These are phyloP conservation scores for Dasypus novemcinctus DNA, from an alignment of 2,113 vertebrate genomes.

Conservation along the genomic window DNA sequence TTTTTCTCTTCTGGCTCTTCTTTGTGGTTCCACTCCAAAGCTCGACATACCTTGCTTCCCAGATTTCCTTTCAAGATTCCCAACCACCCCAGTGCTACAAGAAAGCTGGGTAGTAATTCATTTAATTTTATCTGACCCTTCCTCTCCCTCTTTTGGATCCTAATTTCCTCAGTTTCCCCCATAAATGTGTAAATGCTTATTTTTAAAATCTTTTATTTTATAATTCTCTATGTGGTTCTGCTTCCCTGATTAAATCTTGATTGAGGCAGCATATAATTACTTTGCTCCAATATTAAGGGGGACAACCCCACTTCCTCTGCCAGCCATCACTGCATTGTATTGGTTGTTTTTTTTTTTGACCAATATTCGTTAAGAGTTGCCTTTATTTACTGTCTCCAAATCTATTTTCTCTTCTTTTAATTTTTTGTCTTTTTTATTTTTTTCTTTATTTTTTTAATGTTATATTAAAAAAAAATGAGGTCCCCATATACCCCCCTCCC, in stretches of 20 bases:
- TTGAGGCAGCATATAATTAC: neutral
- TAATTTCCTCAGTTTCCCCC: neutral
- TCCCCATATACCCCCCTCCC: no score
- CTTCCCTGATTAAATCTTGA: neutral
- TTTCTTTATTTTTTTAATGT: no score
- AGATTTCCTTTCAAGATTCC: neutral
- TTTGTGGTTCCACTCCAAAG: neutral
- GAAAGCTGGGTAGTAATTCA: neutral
- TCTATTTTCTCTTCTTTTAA: neutral
- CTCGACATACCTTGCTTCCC: neutral
- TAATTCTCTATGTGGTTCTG: neutral
- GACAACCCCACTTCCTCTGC: neutral
- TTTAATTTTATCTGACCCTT: neutral
- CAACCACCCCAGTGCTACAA: accelerated
- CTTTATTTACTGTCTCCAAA: neutral
- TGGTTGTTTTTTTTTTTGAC: neutral
- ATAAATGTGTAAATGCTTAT: neutral
- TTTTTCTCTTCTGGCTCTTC: neutral
- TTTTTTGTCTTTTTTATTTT: no score
- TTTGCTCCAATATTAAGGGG: neutral
- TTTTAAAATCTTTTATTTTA: neutral
- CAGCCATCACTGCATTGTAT: neutral
- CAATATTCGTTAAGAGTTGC: neutral
- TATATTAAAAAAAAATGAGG: no score
- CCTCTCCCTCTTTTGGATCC: neutral